phyloP scores from a whole-genome alignment of 2,888 invertebrate genomes.

The Tridacna crocea region DNA sequence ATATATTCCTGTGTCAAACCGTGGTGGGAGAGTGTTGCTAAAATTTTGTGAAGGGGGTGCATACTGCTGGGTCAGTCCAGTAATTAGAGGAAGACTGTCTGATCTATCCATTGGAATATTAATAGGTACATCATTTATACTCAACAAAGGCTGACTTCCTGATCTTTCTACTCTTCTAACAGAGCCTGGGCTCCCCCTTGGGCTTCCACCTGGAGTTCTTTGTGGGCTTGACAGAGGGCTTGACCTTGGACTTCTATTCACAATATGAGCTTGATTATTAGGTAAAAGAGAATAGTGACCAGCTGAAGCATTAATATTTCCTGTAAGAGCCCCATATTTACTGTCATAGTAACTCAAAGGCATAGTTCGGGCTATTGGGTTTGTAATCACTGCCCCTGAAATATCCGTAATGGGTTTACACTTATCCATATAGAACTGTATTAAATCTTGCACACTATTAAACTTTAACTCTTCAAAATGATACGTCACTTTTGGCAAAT shows the following conservation, averaged over 20 bases:
- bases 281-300: slow-evolving; percentile 25
- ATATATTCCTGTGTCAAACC: slow-evolving; percentile 42
- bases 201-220: slow-evolving; percentile 67
- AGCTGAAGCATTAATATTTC: neutral
- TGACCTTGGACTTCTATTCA: slow-evolving; percentile 35
- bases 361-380: slow-evolving; percentile 91
- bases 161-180: slow-evolving; percentile 68
- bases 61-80: slow-evolving; percentile 45
- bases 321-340: slow-evolving; percentile 71
- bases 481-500: slow-evolving; percentile 89
- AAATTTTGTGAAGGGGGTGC: slow-evolving; percentile 28
- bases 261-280: neutral
- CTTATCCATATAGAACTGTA: slow-evolving; percentile 96
- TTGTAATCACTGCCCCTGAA: slow-evolving; percentile 94
- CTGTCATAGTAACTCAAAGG: slow-evolving; percentile 79
- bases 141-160: slow-evolving; percentile 79
- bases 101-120: slow-evolving; percentile 66
- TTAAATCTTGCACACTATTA: slow-evolving; percentile 95
- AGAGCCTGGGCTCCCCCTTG: slow-evolving; percentile 70
- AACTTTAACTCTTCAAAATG: slow-evolving; percentile 97
- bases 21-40: slow-evolving; percentile 17
- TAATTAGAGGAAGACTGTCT: slow-evolving; percentile 85
- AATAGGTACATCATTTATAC: slow-evolving; percentile 58
- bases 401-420: slow-evolving; percentile 94
- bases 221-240: slow-evolving; percentile 41